phyloP scores from a whole-genome alignment of 2,113 vertebrate genomes.

The Anoplopoma fimbria region DNA sequence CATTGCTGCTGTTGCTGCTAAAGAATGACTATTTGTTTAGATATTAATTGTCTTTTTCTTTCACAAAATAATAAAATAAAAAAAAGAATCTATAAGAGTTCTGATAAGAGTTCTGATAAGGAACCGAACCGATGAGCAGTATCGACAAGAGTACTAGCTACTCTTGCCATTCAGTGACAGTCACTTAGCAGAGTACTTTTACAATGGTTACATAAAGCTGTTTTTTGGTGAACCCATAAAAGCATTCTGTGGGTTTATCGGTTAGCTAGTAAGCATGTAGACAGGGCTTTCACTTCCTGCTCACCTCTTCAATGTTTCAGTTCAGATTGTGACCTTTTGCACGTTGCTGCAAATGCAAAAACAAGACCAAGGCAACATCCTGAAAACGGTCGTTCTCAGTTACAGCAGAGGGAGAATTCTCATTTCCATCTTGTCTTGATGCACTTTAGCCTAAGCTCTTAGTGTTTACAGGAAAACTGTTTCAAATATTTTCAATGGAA shows the following conservation, averaged over 20 bases:
- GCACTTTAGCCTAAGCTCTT: constrained; percentile 7
- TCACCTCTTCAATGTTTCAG: background rate
- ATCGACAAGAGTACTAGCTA: too few relatives aligned
- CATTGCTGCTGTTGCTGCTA: too few relatives aligned
- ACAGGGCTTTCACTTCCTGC: background rate
- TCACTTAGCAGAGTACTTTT: background rate
- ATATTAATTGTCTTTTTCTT: too few relatives aligned
- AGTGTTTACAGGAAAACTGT: background rate
- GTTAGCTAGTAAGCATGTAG: fast-evolving
- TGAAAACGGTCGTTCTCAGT: constrained; percentile 3
- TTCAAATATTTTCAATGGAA: background rate
- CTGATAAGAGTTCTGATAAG: too few relatives aligned
- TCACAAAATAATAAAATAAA: too few relatives aligned
- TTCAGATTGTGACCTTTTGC: background rate
- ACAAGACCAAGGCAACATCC: background rate
- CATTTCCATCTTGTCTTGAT: constrained; percentile 1
- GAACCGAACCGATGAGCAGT: too few relatives aligned
- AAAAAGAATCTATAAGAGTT: too few relatives aligned
- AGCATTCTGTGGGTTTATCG: background rate
- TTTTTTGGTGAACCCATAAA: background rate
- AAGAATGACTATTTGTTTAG: too few relatives aligned
- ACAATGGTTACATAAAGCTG: background rate
- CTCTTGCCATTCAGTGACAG: background rate
- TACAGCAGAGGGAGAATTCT: background rate
- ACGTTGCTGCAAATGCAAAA: constrained; percentile 12